Evolutionary conservation across 2,113 vertebrate genomes (phyloP).

Genomic region (Bubo scandiacus): DNA sequence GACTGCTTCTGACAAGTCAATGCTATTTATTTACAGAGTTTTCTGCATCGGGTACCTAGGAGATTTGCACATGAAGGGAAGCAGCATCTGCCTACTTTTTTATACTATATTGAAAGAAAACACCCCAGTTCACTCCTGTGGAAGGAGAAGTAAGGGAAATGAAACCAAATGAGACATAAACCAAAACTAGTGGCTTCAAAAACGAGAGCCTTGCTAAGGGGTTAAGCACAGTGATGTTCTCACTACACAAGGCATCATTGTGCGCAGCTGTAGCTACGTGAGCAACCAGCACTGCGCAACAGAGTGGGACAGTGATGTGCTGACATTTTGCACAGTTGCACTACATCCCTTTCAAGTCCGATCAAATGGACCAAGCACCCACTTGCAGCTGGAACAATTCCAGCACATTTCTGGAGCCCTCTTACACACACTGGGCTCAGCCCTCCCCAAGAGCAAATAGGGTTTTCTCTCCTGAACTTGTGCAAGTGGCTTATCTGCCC

Average conservation of each 20-base stretch:
- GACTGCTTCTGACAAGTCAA: not conserved
- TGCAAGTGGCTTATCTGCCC: not conserved
- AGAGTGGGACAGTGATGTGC: not conserved
- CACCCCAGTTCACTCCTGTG: not conserved
- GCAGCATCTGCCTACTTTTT: not conserved
- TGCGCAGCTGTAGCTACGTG: not conserved
- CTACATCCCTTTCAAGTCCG: not conserved
- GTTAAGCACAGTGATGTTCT: not conserved
- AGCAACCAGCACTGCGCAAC: accelerated
- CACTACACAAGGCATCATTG: accelerated
- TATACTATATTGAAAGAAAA: not conserved
- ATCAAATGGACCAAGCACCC: accelerated
- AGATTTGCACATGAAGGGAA: not conserved
- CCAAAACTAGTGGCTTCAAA: not conserved
- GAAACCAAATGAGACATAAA: not conserved
- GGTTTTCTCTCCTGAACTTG: not conserved
- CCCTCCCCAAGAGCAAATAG: not conserved
- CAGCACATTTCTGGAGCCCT: not conserved
- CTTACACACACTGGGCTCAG: not conserved
- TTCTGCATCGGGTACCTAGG: not conserved
- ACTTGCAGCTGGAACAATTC: not conserved
- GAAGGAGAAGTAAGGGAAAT: not conserved
- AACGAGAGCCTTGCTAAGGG: not conserved
- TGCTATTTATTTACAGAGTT: not conserved
- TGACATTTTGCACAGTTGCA: too few relatives aligned